Evolutionary conservation across 1,140 invertebrate species (phyloP).

Genomic region (Bilobella aurantiaca): DNA sequence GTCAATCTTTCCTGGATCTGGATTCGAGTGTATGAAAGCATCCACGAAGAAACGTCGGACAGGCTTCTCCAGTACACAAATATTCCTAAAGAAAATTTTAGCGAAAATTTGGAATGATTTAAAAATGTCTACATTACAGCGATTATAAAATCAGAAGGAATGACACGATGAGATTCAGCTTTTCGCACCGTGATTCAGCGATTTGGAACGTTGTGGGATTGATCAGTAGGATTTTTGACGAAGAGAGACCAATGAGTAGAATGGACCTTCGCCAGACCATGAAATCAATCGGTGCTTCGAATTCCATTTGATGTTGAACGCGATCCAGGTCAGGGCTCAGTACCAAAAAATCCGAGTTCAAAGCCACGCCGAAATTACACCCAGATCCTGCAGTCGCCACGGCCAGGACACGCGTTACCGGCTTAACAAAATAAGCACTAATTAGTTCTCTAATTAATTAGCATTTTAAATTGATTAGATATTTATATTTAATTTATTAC

Average conservation of each 20-base stretch:
- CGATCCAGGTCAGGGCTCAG: neutral
- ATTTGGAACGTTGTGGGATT: constrained; percentile 14
- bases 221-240: constrained; percentile 24
- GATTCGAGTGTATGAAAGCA: constrained; percentile 16
- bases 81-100: neutral
- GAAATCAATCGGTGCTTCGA: constrained; percentile 24
- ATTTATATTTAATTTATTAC: neutral
- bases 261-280: constrained; percentile 27
- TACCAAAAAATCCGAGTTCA: neutral
- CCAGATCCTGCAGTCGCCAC: neutral
- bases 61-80: neutral
- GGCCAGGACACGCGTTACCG: neutral
- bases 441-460: no score
- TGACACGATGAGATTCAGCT: neutral
- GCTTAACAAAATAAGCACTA: neutral
- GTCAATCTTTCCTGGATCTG: constrained; percentile 22
- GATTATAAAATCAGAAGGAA: no score
- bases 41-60: constrained; percentile 12
- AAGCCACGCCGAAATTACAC: neutral
- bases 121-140: no score
- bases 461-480: no score
- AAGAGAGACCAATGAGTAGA: constrained; percentile 21
- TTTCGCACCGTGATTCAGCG: constrained; percentile 12
- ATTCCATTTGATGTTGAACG: neutral
- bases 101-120: neutral